Evolutionary conservation across 2,797 vertebrate species (phyloP).

Genomic region (Urosaurus nigricauda): DNA sequence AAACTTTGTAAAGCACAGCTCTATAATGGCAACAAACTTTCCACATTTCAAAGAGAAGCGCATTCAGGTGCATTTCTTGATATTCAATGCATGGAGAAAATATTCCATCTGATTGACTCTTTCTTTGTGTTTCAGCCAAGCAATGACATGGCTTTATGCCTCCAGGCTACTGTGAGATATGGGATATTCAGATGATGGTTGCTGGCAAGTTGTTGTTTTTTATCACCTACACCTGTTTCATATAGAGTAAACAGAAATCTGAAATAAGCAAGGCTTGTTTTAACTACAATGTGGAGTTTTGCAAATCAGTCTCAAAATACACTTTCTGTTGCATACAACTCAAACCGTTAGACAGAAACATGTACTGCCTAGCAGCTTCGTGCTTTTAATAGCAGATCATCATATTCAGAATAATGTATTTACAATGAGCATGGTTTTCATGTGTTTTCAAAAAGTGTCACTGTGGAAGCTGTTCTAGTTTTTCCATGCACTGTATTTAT

Average conservation of each 20-base stretch:
- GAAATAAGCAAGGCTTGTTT: constrained; percentile 5
- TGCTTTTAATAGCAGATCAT: background rate
- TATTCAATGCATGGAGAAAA: background rate
- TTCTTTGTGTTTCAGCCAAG: background rate
- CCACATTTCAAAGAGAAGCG: background rate
- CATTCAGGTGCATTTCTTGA: too few relatives aligned
- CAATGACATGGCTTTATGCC: background rate
- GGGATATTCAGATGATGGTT: background rate
- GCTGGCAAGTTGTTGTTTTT: background rate
- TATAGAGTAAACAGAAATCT: background rate
- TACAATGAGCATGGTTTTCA: background rate
- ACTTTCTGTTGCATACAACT: background rate
- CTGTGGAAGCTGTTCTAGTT: background rate
- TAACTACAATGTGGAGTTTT: background rate
- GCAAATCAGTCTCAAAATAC: background rate
- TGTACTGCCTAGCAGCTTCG: too few relatives aligned
- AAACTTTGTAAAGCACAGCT: constrained; percentile 17
- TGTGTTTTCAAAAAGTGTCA: background rate
- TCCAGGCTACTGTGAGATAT: background rate
- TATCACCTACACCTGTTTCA: background rate
- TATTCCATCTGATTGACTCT: constrained; percentile 11
- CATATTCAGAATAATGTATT: background rate
- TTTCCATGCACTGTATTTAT: background rate
- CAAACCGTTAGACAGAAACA: background rate
- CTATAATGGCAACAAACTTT: constrained; percentile 45